A percentile compares a stretch with the other conserved stretches of the same genome.
Conservation (phyloP, 2,888 invertebrate genomes). For the Uropetala carovei region DNA sequence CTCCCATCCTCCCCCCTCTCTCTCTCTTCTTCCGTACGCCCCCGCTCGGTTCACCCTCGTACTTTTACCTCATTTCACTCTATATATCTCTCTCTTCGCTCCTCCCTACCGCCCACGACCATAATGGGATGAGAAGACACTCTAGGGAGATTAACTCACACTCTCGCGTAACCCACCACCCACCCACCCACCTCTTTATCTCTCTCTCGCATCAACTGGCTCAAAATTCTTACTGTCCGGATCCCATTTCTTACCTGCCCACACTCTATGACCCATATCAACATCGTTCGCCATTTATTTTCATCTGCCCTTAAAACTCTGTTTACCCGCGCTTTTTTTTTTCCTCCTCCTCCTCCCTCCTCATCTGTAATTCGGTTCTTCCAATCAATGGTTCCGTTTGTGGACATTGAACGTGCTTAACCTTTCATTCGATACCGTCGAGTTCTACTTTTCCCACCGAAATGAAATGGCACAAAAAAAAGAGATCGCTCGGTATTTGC, state of each 20-base stretch:
- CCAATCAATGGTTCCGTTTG: too few relatives aligned
- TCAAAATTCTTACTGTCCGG: background rate
- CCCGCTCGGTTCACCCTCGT: background rate
- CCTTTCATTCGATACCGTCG: too few relatives aligned
- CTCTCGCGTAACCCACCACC: background rate
- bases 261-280: background rate
- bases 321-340: background rate
- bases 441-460: too few relatives aligned
- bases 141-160: background rate
- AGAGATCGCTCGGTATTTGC: too few relatives aligned
- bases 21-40: background rate
- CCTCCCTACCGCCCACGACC: background rate
- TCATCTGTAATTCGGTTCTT: too few relatives aligned
- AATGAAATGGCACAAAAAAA: too few relatives aligned
- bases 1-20: background rate
- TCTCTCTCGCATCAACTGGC: background rate
- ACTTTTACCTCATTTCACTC: background rate
- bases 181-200: background rate
- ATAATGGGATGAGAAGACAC: constrained; percentile 24
- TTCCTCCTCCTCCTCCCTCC: too few relatives aligned
- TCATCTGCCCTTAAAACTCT: background rate
- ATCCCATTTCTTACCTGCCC: background rate
- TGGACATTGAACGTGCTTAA: too few relatives aligned
- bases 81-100: background rate
- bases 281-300: background rate